A percentile compares a stretch with the other conserved stretches of the same genome.
Conservation (phyloP, 1,140 invertebrate genomes). For the Condylostylus longicornis region DNA sequence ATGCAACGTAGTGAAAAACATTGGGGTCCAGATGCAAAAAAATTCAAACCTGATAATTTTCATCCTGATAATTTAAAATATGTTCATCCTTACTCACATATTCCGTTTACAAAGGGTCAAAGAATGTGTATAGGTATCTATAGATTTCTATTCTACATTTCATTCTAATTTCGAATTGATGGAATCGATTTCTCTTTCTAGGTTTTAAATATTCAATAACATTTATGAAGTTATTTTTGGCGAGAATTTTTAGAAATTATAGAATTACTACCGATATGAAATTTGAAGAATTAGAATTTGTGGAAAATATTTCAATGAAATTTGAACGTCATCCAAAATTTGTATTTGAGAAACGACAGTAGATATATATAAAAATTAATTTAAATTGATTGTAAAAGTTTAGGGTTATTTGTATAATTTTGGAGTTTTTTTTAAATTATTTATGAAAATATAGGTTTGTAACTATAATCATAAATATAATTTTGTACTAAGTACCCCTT, state of each 20-base stretch:
- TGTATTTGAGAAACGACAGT: slow-evolving; percentile 12
- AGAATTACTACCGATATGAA: slow-evolving; percentile 18
- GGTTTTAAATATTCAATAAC: slow-evolving; percentile 25
- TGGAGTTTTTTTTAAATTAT: no score
- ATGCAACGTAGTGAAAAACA: slow-evolving; percentile 22
- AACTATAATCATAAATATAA: no score
- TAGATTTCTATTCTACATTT: no score
- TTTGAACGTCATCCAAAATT: slow-evolving; percentile 22
- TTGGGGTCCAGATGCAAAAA: slow-evolving; percentile 21
- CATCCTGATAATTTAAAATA: slow-evolving; percentile 11
- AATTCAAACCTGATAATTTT: slow-evolving; percentile 27
- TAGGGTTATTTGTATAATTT: no score
- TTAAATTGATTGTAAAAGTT: no score
- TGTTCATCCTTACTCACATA: slow-evolving; percentile 22
- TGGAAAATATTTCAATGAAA: slow-evolving; percentile 26
- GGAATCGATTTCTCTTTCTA: no score
- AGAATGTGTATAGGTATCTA: slow-evolving; percentile 32
- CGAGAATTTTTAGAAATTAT: slow-evolving; percentile 22
- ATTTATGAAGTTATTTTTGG: slow-evolving; percentile 24
- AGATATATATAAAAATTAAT: no score
- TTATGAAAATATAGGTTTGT: no score
- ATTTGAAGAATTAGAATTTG: slow-evolving; percentile 17
- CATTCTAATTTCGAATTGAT: no score
- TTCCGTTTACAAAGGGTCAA: slow-evolving; percentile 29
- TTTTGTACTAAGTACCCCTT: no score